A percentile compares a stretch with the other conserved stretches of the same genome.
These are phyloP conservation scores for Brachionus koreanus DNA, from an alignment of 1,140 invertebrate genomes.

Conservation along the genomic window DNA sequence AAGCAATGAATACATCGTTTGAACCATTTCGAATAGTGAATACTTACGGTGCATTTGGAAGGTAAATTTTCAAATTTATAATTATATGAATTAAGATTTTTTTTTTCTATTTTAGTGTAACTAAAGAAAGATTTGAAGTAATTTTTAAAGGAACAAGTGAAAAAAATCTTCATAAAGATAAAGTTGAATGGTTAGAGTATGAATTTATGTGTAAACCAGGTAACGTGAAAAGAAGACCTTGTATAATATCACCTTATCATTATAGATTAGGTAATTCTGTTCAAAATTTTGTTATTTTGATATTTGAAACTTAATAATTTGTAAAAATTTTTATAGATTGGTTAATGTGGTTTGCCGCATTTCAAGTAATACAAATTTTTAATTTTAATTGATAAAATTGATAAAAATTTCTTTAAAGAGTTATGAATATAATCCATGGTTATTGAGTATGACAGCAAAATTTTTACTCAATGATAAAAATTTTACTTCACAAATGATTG, in stretches of 20 bases:
- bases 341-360: slow-evolving; percentile 54
- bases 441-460: slow-evolving; percentile 51
- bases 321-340: neutral
- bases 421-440: slow-evolving; percentile 16
- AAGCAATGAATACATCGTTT: slow-evolving; percentile 61
- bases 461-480: slow-evolving; percentile 56
- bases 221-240: slow-evolving; percentile 52
- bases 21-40: slow-evolving; percentile 59
- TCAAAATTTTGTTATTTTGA: no score
- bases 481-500: slow-evolving; percentile 51
- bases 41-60: slow-evolving; percentile 61
- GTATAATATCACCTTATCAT: slow-evolving; percentile 60
- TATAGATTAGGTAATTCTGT: slow-evolving; percentile 52
- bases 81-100: neutral
- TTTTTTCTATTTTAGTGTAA: slow-evolving; percentile 52
- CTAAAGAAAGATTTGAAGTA: slow-evolving; percentile 58
- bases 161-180: slow-evolving; percentile 47
- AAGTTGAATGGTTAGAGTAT: slow-evolving; percentile 57
- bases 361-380: slow-evolving; percentile 54
- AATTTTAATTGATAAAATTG: slow-evolving; percentile 55
- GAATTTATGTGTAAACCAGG: slow-evolving; percentile 61
- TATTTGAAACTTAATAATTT: slow-evolving; percentile 58
- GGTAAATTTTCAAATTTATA: slow-evolving; percentile 48
- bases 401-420: neutral
- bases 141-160: slow-evolving; percentile 57